Base-by-base conservation (phyloP, 2,797 vertebrate species). In the Smutsia temminckii region DNA sequence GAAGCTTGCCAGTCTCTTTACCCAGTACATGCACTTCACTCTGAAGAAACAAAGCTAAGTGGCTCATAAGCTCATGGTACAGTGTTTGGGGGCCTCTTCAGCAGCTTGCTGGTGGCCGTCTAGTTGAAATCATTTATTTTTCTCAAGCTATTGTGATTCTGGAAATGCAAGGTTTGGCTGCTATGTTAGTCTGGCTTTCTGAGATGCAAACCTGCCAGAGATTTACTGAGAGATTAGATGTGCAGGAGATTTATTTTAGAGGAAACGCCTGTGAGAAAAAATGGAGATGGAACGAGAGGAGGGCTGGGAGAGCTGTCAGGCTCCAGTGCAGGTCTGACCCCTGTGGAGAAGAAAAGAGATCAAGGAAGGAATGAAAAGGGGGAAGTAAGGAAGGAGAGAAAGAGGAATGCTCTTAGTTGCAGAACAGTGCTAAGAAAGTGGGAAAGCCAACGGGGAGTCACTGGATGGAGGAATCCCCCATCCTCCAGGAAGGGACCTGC, bases 1-100 rank as follows among this genome's bases (percentile, higher is more conserved):
- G 46, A 37, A 86, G 51, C 49, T 63, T 84, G 40, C 80, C 79
- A 69, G 51, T 61, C 25, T 79, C 29, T 83, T 34, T 80, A 53
- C 53, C n/a, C 80, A 40, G 64, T 10, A 1, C 4, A 17, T 32
- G 53, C 13, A 11, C 64, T 81, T 75, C 55, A 66, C 68, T 91
- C 53, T 89, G 68, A 84, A 91, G 55, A 42, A 92, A 51, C 80
- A 64, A 91, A 88, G 14, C 20, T 14, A 75, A 91, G 53, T 74
- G 51, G 32, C 49, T 75, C 64, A 1, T 89, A 51, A 87, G 32
- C n/a, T 69, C 78, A 61, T 21, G 7, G 34, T 46, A 3, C 57
- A 20, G 18, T 49, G 27, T 66, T 92, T 79, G 42, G 6, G 6
- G 6, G 8, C 18, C 69, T 81, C 77, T 57, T 63, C 14, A 17